A percentile compares a stretch with the other conserved stretches of the same genome.
Conservation (phyloP, 2,113 vertebrate species). For the Alectura lathami region DNA sequence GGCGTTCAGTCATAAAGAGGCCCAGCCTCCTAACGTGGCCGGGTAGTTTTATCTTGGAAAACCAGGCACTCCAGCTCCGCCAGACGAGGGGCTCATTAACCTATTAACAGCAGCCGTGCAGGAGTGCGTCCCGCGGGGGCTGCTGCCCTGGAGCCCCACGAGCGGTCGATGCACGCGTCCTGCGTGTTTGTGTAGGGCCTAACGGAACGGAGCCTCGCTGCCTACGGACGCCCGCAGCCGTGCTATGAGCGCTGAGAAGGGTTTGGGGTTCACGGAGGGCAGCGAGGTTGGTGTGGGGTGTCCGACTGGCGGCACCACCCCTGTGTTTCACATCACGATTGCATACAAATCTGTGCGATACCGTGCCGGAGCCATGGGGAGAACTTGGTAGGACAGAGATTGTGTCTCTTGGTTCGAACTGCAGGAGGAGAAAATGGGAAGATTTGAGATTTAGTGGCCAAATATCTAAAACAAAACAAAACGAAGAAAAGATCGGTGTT, state of each 20-base stretch:
- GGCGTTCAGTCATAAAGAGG: slow-evolving; percentile 75
- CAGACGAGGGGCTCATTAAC: slow-evolving; percentile 68
- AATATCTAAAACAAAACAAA: not conserved
- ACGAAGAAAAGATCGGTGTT: not conserved
- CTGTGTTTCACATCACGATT: not conserved
- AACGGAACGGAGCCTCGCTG: rapidly evolving
- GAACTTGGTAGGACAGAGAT: not conserved
- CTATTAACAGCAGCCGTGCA: slow-evolving; percentile 66
- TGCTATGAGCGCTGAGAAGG: rapidly evolving
- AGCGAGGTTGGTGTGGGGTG: rapidly evolving
- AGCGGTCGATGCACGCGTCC: not conserved
- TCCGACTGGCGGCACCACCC: not conserved
- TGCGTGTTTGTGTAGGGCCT: no score
- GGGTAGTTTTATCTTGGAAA: slow-evolving; percentile 78
- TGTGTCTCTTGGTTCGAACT: rapidly evolving
- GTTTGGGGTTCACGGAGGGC: not conserved
- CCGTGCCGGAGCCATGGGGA: not conserved
- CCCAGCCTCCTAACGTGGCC: slow-evolving; percentile 68
- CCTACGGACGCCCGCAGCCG: not conserved
- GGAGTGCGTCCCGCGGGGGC: slow-evolving; percentile 31
- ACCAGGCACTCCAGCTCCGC: slow-evolving; percentile 73
- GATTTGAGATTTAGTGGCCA: not conserved
- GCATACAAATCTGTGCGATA: rapidly evolving
- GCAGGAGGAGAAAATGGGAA: not conserved
- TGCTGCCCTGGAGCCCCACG: not conserved